phyloP scores from a whole-genome alignment of 1,140 invertebrate species.

The Diabrotica undecimpunctata region DNA sequence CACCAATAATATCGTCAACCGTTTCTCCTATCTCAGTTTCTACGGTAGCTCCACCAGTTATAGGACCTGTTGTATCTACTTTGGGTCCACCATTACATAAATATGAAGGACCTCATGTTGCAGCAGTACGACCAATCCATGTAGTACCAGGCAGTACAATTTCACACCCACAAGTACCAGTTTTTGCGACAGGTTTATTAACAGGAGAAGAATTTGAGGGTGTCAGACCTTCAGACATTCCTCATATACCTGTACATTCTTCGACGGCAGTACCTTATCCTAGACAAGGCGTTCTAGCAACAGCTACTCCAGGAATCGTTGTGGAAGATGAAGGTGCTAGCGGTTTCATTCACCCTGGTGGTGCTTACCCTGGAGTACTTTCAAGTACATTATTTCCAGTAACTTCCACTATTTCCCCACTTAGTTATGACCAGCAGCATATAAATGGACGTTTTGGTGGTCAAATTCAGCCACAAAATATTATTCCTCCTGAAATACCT shows the following conservation, averaged over 20 bases:
- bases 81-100: neutral
- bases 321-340: neutral
- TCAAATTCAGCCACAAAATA: too few species aligned
- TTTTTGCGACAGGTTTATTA: neutral
- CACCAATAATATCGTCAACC: neutral
- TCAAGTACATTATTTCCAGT: conserved; percentile 1
- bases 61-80: neutral
- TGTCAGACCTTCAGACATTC: neutral
- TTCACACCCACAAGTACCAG: too few species aligned
- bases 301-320: neutral
- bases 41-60: neutral
- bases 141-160: too few species aligned
- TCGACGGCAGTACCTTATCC: neutral
- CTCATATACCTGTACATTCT: neutral
- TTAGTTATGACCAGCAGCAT: conserved; percentile 2
- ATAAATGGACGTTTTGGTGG: conserved; percentile 3
- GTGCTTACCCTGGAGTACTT: neutral
- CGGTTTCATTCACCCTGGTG: neutral
- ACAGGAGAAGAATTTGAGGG: neutral
- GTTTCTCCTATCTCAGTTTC: neutral
- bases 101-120: neutral
- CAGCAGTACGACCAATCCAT: too few species aligned
- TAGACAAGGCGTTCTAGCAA: neutral
- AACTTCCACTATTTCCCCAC: conserved; percentile 1
- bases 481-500: too few species aligned